These are phyloP conservation scores for Melanotaenia maccullochi DNA, from an alignment of 2,797 vertebrate species.

Conservation along the genomic window DNA sequence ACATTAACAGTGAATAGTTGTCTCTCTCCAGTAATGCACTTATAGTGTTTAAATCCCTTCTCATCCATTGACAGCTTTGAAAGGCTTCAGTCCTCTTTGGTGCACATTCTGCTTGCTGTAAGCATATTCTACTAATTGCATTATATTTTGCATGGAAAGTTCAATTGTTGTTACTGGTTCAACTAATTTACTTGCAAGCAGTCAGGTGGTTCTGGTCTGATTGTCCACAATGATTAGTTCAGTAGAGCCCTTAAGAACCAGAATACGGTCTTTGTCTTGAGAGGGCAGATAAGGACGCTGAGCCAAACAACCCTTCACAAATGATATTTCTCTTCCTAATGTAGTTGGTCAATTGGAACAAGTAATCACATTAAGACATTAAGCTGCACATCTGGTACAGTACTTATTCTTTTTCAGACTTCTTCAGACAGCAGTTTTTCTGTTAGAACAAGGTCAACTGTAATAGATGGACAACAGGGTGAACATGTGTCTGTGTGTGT, in stretches of 20 bases:
- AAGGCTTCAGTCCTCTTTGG: background rate
- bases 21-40: no score
- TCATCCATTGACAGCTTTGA: background rate
- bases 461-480: conserved; percentile 24
- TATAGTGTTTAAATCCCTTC: no score
- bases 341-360: conserved; percentile 62
- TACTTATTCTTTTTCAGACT: conserved; percentile 32
- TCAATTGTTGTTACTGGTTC: conserved; percentile 23
- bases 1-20: no score
- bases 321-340: conserved; percentile 50
- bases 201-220: conserved; percentile 46
- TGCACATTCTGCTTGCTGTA: background rate
- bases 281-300: conserved; percentile 43
- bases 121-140: background rate
- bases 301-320: conserved; percentile 26
- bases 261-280: conserved; percentile 38
- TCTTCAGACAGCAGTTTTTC: conserved; percentile 46
- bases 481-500: conserved; percentile 45
- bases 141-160: conserved; percentile 19
- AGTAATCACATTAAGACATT: conserved; percentile 78
- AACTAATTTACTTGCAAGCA: conserved; percentile 21
- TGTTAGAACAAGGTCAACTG: conserved; percentile 14
- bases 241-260: conserved; percentile 42
- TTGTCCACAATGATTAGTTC: conserved; percentile 36
- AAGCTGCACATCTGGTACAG: conserved; percentile 67